Evolutionary conservation across 2,797 vertebrate genomes (phyloP).

Genomic region (Scarus forsteni): DNA sequence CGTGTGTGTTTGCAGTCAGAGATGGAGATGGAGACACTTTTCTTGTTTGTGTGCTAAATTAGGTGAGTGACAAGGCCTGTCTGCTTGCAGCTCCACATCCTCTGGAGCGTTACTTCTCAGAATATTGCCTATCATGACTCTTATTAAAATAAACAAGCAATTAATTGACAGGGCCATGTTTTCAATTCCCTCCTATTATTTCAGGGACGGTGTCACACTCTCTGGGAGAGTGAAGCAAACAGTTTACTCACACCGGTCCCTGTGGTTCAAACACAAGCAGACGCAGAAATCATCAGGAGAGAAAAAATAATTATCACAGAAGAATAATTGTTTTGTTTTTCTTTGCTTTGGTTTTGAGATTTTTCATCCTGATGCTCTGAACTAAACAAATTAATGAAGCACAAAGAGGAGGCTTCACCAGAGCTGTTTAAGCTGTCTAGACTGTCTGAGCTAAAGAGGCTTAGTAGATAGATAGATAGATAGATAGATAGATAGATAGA

Average conservation of each 20-base stretch:
- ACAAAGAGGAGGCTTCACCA: constrained; percentile 34
- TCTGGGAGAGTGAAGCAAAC: constrained; percentile 65
- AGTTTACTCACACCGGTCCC: constrained; percentile 51
- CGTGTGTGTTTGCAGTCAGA: constrained; percentile 9
- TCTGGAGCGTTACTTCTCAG: constrained; percentile 55
- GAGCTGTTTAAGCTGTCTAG: constrained; percentile 38
- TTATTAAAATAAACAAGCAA: constrained; percentile 82
- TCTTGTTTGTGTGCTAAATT: neutral
- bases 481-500: too few relatives aligned
- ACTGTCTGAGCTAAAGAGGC: too few relatives aligned
- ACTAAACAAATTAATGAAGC: constrained; percentile 65
- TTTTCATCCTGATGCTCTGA: constrained; percentile 44
- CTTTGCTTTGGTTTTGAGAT: constrained; percentile 33
- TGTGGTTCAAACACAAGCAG: constrained; percentile 31
- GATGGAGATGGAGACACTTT: constrained; percentile 9
- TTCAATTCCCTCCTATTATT: constrained; percentile 71
- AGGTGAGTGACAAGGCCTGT: constrained; percentile 31
- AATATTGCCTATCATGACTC: constrained; percentile 66
- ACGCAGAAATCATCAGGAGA: constrained; percentile 46
- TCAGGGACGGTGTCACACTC: constrained; percentile 52
- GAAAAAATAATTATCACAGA: constrained; percentile 47
- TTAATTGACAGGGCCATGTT: constrained; percentile 77
- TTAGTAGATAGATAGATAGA: too few relatives aligned
- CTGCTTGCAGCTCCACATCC: constrained; percentile 52
- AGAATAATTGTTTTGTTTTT: constrained; percentile 70